phyloP scores from a whole-genome alignment of 1,140 invertebrate genomes.

The Caenorhabditis briggsae region DNA sequence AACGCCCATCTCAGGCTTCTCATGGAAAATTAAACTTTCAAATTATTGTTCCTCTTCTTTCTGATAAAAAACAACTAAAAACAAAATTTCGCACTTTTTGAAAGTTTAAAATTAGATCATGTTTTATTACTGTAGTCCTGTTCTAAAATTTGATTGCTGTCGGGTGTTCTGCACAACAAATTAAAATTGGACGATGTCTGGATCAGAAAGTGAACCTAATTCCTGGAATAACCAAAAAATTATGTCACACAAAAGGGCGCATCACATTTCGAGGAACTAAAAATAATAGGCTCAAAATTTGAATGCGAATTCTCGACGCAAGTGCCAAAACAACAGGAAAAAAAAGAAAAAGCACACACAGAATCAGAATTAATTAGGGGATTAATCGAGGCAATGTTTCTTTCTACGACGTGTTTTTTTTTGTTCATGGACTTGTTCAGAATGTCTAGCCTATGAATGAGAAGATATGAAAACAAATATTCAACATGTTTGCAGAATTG shows the following conservation, averaged over 20 bases:
- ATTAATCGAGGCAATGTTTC: slow-evolving; percentile 34
- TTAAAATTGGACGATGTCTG: not conserved
- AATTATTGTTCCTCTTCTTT: not conserved
- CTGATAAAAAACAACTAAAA: not conserved
- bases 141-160: too few relatives aligned
- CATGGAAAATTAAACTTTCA: not conserved
- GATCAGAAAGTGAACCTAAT: not conserved
- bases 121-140: not conserved
- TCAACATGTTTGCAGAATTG: slow-evolving; percentile 13
- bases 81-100: not conserved
- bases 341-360: not conserved
- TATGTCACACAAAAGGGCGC: not conserved
- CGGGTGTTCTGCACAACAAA: too few relatives aligned
- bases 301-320: not conserved
- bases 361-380: slow-evolving; percentile 30
- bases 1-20: not conserved
- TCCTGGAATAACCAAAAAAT: not conserved
- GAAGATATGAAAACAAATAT: slow-evolving; percentile 11
- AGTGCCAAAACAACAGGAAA: slow-evolving; percentile 10
- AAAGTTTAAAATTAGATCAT: not conserved
- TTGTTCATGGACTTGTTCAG: not conserved
- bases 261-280: not conserved
- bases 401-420: not conserved
- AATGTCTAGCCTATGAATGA: not conserved
- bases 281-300: not conserved